These are phyloP conservation scores for Zingel zingel DNA, from an alignment of 2,113 vertebrate species.

Conservation along the genomic window DNA sequence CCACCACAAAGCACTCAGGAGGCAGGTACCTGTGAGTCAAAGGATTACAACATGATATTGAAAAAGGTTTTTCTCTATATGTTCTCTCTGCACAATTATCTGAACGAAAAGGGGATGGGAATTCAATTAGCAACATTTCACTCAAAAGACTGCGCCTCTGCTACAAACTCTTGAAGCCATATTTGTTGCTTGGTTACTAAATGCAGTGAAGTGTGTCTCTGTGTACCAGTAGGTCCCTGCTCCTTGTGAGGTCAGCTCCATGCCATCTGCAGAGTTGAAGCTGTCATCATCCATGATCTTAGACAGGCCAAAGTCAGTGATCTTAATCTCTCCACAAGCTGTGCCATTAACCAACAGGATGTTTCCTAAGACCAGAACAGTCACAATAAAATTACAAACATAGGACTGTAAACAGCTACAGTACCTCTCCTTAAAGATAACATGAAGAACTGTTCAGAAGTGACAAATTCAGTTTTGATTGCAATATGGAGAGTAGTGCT, in stretches of 20 bases:
- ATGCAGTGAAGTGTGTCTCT: not conserved
- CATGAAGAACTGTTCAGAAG: not conserved
- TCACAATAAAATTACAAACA: not conserved
- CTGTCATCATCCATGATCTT: conserved; percentile 98
- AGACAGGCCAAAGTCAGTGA: conserved; percentile 96
- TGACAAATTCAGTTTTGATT: not conserved
- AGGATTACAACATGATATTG: conserved; percentile 5
- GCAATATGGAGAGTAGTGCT: not conserved
- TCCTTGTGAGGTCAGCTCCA: conserved; percentile 95
- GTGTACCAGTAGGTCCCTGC: conserved; percentile 94
- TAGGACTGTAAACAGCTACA: not conserved
- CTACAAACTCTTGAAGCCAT: not conserved
- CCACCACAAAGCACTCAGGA: conserved; percentile 96
- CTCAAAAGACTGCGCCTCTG: not conserved
- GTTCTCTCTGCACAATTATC: not conserved
- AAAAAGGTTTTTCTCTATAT: not conserved
- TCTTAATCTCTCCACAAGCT: conserved; percentile 96
- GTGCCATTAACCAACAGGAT: conserved; percentile 97
- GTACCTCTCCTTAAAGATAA: not conserved
- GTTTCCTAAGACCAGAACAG: conserved; percentile 85
- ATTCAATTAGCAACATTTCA: not conserved
- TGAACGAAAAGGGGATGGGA: not conserved
- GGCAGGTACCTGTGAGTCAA: conserved; percentile 90
- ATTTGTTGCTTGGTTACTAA: conserved; percentile 5
- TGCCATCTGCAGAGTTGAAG: conserved; percentile 94